Conservation (phyloP, 1,140 invertebrate species). For the Mesaphorura yosii region DNA sequence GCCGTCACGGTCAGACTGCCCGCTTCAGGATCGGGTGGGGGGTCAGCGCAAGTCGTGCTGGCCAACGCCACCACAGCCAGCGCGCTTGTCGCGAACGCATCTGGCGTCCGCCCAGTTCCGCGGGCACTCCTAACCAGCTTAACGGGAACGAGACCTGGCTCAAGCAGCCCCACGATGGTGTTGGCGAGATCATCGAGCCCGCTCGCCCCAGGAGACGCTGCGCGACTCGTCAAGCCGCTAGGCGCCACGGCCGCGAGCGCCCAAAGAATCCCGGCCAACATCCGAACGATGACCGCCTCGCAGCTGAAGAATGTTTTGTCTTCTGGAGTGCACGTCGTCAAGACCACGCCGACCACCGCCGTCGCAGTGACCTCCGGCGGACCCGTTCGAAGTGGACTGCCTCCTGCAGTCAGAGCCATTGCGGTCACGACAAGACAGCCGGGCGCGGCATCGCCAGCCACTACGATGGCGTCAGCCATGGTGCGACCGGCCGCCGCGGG, state of each 20-base stretch:
- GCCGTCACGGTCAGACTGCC: conserved; percentile 22
- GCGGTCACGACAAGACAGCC: neutral
- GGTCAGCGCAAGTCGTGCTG: conserved; percentile 8
- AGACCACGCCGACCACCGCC: neutral
- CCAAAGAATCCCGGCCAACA: neutral
- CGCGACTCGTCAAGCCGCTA: neutral
- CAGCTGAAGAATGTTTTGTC: conserved; percentile 12
- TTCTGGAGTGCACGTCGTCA: neutral
- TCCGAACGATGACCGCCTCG: conserved; percentile 18
- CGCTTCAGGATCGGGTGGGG: conserved; percentile 5
- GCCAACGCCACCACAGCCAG: conserved; percentile 12
- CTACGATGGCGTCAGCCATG: conserved; percentile 9
- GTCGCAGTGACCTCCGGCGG: neutral
- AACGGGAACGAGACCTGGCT: neutral
- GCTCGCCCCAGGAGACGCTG: neutral
- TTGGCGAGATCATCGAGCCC: conserved; percentile 4
- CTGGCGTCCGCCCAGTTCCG: conserved; percentile 1
- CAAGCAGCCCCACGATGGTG: conserved; percentile 1
- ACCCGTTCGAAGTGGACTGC: neutral
- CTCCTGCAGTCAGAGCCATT: conserved; percentile 4
- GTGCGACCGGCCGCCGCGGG: conserved; percentile 17
- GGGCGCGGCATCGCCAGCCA: neutral
- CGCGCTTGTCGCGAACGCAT: conserved; percentile 18
- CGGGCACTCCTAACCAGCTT: too few relatives aligned
- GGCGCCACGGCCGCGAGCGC: neutral